Evolutionary conservation across 1,140 invertebrate species (phyloP).

Genomic region (Stratiolaelaps scimitus): DNA sequence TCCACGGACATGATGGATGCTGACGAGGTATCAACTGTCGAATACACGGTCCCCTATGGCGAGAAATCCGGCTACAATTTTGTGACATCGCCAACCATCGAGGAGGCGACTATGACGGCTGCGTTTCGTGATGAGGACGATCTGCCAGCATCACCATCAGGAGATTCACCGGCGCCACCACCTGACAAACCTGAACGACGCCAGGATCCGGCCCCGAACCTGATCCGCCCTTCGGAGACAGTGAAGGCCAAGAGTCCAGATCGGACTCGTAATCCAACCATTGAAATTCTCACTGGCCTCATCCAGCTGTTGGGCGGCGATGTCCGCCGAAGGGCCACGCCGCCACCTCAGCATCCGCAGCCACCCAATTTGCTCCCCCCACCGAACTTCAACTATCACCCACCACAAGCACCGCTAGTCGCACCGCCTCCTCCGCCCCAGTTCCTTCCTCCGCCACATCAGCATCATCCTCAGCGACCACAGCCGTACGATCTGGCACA

Average conservation of each 20-base stretch:
- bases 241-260: slow-evolving; percentile 30
- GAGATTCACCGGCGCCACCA: neutral
- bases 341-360: slow-evolving; percentile 12
- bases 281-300: slow-evolving; percentile 73
- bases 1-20: neutral
- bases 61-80: slow-evolving; percentile 11
- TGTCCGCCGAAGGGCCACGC: slow-evolving; percentile 51
- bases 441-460: slow-evolving; percentile 12
- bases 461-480: slow-evolving; percentile 29
- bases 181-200: slow-evolving; percentile 1
- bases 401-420: neutral
- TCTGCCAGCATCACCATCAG: neutral
- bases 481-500: slow-evolving; percentile 29
- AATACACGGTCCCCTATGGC: slow-evolving; percentile 8
- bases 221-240: slow-evolving; percentile 6
- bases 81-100: slow-evolving; percentile 5
- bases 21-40: neutral
- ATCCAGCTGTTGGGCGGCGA: slow-evolving; percentile 76
- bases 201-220: neutral
- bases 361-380: slow-evolving; percentile 25
- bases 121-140: slow-evolving; percentile 21
- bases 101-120: slow-evolving; percentile 17
- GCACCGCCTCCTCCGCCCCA: slow-evolving; percentile 22
- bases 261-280: slow-evolving; percentile 32
- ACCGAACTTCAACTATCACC: slow-evolving; percentile 7